phyloP scores from a whole-genome alignment of 1,140 invertebrate genomes.

The Rhopalosiphum maidis region DNA sequence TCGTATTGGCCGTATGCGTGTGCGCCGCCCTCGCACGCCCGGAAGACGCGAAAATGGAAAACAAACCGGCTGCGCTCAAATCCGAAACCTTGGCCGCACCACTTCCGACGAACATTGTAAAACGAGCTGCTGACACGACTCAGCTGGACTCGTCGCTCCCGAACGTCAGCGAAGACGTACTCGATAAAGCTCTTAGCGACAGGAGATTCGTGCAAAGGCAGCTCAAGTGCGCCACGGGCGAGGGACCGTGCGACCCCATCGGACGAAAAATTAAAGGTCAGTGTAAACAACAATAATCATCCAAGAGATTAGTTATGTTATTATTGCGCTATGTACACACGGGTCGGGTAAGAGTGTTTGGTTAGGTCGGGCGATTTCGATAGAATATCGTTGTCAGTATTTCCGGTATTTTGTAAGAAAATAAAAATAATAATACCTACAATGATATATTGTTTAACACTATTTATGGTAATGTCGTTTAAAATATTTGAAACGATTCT shows the following conservation, averaged over 20 bases:
- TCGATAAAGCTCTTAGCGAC: constrained; percentile 72
- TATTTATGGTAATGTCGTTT: background rate
- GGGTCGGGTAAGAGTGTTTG: background rate
- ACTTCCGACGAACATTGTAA: background rate
- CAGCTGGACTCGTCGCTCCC: background rate
- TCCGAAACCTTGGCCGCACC: background rate
- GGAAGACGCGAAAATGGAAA: background rate
- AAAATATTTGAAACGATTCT: background rate
- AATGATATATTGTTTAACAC: too few species aligned
- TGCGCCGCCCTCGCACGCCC: background rate
- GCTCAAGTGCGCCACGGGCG: constrained; percentile 74
- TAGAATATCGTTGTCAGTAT: background rate
- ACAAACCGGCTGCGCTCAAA: background rate
- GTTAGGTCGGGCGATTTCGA: background rate
- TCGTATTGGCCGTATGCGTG: background rate
- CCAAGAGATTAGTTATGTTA: background rate
- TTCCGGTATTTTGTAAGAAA: background rate
- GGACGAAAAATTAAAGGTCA: constrained; percentile 76
- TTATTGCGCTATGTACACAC: background rate
- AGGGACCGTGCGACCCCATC: constrained; percentile 74
- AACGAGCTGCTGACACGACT: background rate
- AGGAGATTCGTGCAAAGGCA: constrained; percentile 74
- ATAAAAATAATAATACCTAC: background rate
- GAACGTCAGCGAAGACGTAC: constrained; percentile 66
- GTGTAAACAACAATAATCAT: constrained; percentile 59